phyloP scores from a whole-genome alignment of 92 coral and sea anemone genomes.

The Diadumene lineata region DNA sequence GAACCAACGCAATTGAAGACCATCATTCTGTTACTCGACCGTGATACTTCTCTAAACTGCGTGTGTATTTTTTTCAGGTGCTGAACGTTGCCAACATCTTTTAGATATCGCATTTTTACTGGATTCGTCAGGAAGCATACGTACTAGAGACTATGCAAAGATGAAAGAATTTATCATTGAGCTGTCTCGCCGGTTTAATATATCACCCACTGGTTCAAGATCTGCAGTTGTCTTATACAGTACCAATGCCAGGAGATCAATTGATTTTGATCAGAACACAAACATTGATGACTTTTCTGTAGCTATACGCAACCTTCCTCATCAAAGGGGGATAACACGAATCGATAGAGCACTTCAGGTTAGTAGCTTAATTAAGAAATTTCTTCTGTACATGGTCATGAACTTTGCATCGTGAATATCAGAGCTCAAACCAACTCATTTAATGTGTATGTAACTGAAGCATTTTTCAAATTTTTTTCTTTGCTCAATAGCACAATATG shows the following conservation, averaged over 20 bases:
- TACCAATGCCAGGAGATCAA: constrained; percentile 42
- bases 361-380: too few species aligned
- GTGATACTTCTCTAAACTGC: background rate
- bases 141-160: constrained; percentile 36
- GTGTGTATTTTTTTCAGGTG: constrained; percentile 14
- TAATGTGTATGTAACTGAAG: too few species aligned
- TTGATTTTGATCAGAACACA: constrained; percentile 47
- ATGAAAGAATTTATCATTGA: constrained; percentile 51
- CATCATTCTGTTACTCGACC: too few species aligned
- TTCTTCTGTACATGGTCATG: too few species aligned
- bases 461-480: too few species aligned
- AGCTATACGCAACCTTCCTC: constrained; percentile 46
- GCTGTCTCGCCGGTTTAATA: constrained; percentile 42
- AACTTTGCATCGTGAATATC: too few species aligned
- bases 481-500: too few species aligned
- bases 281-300: constrained; percentile 38
- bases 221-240: constrained; percentile 68
- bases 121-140: constrained; percentile 67
- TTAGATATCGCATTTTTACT: constrained; percentile 52
- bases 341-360: constrained; percentile 57
- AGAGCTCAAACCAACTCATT: too few species aligned
- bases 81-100: constrained; percentile 25
- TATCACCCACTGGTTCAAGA: constrained; percentile 62
- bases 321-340: constrained; percentile 43
- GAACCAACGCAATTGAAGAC: too few species aligned